Percentiles rank a stretch among this genome's conserved stretches.
Evolutionary conservation across 2,888 invertebrate species (phyloP).

Genomic region (Athalia circularis): DNA sequence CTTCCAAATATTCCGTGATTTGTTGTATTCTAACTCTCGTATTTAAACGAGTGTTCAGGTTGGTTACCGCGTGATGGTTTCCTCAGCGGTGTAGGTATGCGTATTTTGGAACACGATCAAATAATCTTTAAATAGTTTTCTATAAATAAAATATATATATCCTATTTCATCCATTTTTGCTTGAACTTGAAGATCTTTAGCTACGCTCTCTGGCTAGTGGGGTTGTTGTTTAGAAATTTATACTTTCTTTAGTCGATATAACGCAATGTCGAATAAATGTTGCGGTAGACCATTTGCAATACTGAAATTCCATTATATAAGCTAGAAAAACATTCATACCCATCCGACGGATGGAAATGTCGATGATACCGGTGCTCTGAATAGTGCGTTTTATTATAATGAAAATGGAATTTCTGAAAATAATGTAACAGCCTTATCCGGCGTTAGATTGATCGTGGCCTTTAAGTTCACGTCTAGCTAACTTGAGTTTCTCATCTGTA

Average conservation of each 20-base stretch:
- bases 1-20: too few species aligned
- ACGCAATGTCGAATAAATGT: neutral
- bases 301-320: slow-evolving; percentile 11
- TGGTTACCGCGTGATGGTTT: slow-evolving; percentile 52
- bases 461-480: too few species aligned
- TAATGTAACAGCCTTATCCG: slow-evolving; percentile 8
- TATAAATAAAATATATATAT: slow-evolving; percentile 61
- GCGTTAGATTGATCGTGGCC: neutral
- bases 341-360: neutral
- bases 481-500: too few species aligned
- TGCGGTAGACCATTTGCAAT: neutral
- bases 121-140: slow-evolving; percentile 60
- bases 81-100: slow-evolving; percentile 54
- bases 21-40: too few species aligned
- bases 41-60: neutral
- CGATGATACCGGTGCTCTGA: slow-evolving; percentile 15
- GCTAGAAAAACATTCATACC: neutral
- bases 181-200: slow-evolving; percentile 63
- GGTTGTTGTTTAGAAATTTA: too few species aligned
- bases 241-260: neutral
- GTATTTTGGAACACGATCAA: slow-evolving; percentile 59
- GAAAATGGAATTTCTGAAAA: slow-evolving; percentile 2
- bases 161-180: slow-evolving; percentile 62
- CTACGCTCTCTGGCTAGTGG: neutral
- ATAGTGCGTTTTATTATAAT: neutral